Evolutionary conservation across 2,888 invertebrate species (phyloP).

Genomic region (Drosophila mercatorum): DNA sequence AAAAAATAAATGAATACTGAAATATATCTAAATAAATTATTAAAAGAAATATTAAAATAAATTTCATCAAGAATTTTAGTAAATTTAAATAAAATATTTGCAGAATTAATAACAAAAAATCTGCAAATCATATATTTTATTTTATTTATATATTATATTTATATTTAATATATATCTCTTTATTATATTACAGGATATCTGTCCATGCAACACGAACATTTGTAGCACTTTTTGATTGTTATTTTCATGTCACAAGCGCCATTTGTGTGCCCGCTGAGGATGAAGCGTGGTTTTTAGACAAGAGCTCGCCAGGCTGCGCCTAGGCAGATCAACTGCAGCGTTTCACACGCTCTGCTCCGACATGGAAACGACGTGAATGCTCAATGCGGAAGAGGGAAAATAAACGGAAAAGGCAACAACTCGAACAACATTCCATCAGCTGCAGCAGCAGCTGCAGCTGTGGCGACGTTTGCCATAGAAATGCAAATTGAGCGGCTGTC

Average conservation of each 20-base stretch:
- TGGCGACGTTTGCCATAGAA: conserved; percentile 35
- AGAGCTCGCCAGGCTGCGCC: conserved; percentile 26
- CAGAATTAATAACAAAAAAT: no score
- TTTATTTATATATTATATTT: no score
- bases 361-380: conserved; percentile 44
- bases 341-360: conserved; percentile 58
- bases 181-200: conserved; percentile 17
- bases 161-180: not conserved
- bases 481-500: conserved; percentile 60
- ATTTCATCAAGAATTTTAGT: no score
- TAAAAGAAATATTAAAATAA: no score
- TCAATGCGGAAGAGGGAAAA: conserved; percentile 24
- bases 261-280: conserved; percentile 39
- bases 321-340: conserved; percentile 46
- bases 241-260: conserved; percentile 33
- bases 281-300: conserved; percentile 32
- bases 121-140: no score
- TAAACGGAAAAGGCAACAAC: conserved; percentile 25
- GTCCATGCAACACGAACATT: not conserved
- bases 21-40: no score
- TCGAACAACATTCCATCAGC: conserved; percentile 44
- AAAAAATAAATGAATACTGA: no score
- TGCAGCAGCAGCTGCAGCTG: conserved; percentile 8
- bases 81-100: no score
- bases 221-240: conserved; percentile 15